Evolutionary conservation across 1,140 invertebrate species (phyloP).

Genomic region (Penaeus japonicus): DNA sequence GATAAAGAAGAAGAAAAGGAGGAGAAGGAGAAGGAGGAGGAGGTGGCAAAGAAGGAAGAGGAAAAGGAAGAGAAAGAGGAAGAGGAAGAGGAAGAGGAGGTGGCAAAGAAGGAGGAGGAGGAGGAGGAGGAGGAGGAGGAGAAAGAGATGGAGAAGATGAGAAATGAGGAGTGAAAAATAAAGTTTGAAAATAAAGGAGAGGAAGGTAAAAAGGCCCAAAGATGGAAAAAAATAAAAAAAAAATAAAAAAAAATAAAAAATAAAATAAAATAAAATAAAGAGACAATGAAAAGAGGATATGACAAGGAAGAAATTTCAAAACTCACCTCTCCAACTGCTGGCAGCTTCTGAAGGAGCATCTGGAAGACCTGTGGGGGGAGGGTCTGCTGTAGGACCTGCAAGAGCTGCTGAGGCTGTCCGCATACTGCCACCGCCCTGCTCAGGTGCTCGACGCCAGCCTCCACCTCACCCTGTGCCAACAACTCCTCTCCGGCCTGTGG

Average conservation of each 20-base stretch:
- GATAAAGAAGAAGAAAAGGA: no score
- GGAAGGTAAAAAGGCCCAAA: no score
- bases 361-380: constrained; percentile 91
- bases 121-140: no score
- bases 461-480: constrained; percentile 82
- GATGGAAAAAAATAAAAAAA: no score
- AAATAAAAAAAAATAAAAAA: background rate
- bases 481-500: constrained; percentile 87
- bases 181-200: no score
- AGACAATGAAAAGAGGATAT: background rate
- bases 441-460: constrained; percentile 91
- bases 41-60: no score
- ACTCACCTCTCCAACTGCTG: constrained; percentile 70
- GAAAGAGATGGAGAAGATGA: no score
- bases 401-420: constrained; percentile 89
- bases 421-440: constrained; percentile 95
- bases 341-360: constrained; percentile 83
- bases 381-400: constrained; percentile 92
- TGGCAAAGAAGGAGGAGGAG: no score
- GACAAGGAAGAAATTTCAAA: background rate
- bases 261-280: background rate
- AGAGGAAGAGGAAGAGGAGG: no score
- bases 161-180: no score
- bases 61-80: no score
- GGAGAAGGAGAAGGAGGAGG: no score